Conservation (phyloP, 1,140 invertebrate species). For the Drosophila kurseongensis region DNA sequence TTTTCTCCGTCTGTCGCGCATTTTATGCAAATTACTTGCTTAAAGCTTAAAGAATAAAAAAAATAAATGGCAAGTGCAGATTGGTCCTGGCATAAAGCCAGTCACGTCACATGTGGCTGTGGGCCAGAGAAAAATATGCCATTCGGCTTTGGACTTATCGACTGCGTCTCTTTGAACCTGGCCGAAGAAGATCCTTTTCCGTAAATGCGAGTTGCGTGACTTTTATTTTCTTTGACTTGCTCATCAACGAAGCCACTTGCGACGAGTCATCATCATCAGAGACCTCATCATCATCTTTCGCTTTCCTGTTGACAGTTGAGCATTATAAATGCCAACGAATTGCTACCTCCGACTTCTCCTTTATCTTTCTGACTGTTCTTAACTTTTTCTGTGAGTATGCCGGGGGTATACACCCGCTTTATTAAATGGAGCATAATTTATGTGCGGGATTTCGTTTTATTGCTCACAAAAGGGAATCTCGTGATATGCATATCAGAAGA, state of each 20-base stretch:
- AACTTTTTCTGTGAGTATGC: constrained; percentile 3
- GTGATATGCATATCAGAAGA: constrained; percentile 16
- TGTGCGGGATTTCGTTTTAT: constrained; percentile 57
- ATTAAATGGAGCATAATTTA: constrained; percentile 77
- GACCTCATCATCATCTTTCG: constrained; percentile 19
- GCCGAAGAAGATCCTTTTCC: constrained; percentile 22
- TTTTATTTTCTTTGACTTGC: constrained; percentile 38
- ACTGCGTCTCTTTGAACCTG: constrained; percentile 11
- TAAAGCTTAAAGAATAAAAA: constrained; percentile 43
- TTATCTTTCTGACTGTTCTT: constrained; percentile 24
- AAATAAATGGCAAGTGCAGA: constrained; percentile 43
- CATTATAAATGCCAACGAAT: constrained; percentile 55
- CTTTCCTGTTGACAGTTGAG: constrained; percentile 48
- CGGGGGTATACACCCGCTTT: constrained; percentile 32
- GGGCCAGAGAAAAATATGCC: constrained; percentile 33
- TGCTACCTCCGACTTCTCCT: constrained; percentile 25
- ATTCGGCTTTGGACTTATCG: constrained; percentile 49
- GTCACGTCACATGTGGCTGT: constrained; percentile 49
- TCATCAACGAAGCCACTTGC: constrained; percentile 68
- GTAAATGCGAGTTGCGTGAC: constrained; percentile 71
- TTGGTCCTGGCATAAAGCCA: constrained; percentile 45
- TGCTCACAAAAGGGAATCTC: neutral
- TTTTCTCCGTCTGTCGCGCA: constrained; percentile 40
- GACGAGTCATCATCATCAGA: constrained; percentile 54
- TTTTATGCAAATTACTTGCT: constrained; percentile 73